Evolutionary conservation across 2,797 vertebrate genomes (phyloP), one percentile per base, ranked within the genome.

Genomic region (Spatula versicolor): DNA sequence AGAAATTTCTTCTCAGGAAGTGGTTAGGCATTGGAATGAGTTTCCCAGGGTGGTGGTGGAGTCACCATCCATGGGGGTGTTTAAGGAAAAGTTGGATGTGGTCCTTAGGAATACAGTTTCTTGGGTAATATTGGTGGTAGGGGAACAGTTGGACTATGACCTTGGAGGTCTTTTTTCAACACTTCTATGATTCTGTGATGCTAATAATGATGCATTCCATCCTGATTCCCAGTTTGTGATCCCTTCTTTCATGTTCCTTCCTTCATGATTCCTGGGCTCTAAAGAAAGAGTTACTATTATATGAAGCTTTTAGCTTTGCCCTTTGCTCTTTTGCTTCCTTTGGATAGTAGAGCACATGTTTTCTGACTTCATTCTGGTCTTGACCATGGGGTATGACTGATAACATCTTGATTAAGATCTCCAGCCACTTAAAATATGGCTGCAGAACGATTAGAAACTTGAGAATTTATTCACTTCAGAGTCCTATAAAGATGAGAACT

Each of bases 221-320:
- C 33, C 21, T 33, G 20, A 62, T 48, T 21, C 14, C 7, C 6
- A 28, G 11, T 30, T 68, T 26, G 6, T 43, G 8, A 13, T 52
- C 7, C 17, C 9, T 75, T 35, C 13, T 75, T 13, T 84, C 15
- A 7, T 22, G 6, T 2, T 28, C 5, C 15, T 91, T 71, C n/a
- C 15, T 7, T 11, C 37, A 12, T 3, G 19, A 62, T 50, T 63
- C 4, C 1, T 30, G 31, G 17, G 1, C 5, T 90, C 21, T 9
- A 39, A 68, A 37, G 17, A 3, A 25, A 15, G 33, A 75, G 3
- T 7, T 66, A 7, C 8, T 22, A 2, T 46, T 48, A 41, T 8
- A 30, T 0, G 1, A 21, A 0, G 1, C 33, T 55, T 15, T 77
- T 37, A 37, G 17, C 28, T 71, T 76, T 69, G 23, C 8, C 4